phyloP scores from a whole-genome alignment of 1,140 invertebrate genomes.

The Bombus confusus region DNA sequence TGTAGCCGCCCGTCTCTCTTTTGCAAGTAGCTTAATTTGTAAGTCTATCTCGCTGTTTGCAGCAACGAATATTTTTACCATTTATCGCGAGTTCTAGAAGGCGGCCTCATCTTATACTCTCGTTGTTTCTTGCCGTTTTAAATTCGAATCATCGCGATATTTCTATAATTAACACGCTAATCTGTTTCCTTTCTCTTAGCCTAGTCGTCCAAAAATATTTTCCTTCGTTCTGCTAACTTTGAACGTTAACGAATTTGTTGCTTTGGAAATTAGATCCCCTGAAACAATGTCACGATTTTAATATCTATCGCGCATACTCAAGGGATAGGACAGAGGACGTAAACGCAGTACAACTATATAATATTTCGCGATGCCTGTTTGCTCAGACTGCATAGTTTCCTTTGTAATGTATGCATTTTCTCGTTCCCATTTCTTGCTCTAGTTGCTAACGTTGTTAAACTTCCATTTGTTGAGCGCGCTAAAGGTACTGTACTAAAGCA shows the following conservation, averaged over 20 bases:
- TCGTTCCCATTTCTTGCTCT: conserved; percentile 63
- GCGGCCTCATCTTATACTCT: too few species aligned
- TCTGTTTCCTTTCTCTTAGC: background rate
- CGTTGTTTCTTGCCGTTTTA: background rate
- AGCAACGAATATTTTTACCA: conserved; percentile 16
- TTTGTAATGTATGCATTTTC: conserved; percentile 49
- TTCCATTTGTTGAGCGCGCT: conserved; percentile 61
- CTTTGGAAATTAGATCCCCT: background rate
- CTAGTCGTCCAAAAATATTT: background rate
- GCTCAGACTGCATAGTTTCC: conserved; percentile 26
- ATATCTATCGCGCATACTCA: conserved; percentile 8
- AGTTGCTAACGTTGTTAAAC: conserved; percentile 67
- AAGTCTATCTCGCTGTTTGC: conserved; percentile 39
- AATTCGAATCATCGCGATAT: background rate
- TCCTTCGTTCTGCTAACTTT: too few species aligned
- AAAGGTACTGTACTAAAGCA: conserved; percentile 38
- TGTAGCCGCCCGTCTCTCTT: background rate
- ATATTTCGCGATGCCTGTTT: conserved; percentile 55
- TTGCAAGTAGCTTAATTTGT: conserved; percentile 55
- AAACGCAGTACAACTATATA: conserved; percentile 23
- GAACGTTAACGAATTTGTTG: background rate
- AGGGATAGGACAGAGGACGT: background rate
- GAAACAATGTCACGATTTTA: conserved; percentile 19
- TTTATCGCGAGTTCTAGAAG: conserved; percentile 16
- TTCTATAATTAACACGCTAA: background rate